Conservation (phyloP, 2,113 vertebrate species). For the Pholis gunnellus region DNA sequence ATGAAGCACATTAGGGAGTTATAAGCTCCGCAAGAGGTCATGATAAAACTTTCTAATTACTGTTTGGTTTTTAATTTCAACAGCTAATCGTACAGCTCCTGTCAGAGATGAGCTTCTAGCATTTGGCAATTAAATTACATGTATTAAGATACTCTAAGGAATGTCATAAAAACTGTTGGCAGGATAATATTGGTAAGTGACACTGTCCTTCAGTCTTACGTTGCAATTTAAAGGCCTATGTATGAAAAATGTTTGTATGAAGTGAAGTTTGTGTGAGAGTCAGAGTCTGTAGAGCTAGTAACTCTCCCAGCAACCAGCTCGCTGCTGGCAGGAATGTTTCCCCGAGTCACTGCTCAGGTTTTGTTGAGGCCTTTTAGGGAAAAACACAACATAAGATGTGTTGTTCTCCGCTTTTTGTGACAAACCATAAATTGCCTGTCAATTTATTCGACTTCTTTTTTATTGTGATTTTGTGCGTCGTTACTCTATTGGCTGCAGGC, state of each 20-base stretch:
- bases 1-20: conserved; percentile 27
- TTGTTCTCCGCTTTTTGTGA: conserved; percentile 43
- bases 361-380: conserved; percentile 24
- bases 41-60: conserved; percentile 47
- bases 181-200: conserved; percentile 4
- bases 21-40: conserved; percentile 26
- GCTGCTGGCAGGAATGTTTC: conserved; percentile 65
- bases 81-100: conserved; percentile 23
- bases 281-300: neutral
- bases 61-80: conserved; percentile 24
- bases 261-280: conserved; percentile 7
- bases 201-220: conserved; percentile 9
- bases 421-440: conserved; percentile 55
- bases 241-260: neutral
- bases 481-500: conserved; percentile 16
- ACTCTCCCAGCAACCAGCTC: conserved; percentile 63
- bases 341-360: conserved; percentile 40
- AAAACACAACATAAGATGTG: conserved; percentile 38
- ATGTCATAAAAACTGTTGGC: conserved; percentile 27
- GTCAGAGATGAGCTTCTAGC: conserved; percentile 31
- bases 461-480: conserved; percentile 15
- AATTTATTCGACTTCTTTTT: conserved; percentile 49
- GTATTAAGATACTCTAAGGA: conserved; percentile 39
- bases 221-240: neutral
- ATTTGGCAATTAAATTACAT: conserved; percentile 30